Evolutionary conservation across 1,140 invertebrate species (phyloP).

Genomic region (Conus betulinus): DNA sequence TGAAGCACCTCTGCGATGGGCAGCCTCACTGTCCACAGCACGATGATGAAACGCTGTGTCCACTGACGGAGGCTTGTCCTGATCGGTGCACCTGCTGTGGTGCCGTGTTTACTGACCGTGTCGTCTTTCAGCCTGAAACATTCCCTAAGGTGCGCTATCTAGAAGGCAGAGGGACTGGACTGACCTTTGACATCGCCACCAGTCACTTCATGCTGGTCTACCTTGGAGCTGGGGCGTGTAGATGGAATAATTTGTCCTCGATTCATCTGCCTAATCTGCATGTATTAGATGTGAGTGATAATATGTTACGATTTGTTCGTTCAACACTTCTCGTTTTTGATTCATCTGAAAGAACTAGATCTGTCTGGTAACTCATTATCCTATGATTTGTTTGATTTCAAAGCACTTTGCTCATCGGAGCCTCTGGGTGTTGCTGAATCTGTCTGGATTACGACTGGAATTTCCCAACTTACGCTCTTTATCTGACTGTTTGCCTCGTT

Average conservation of each 20-base stretch:
- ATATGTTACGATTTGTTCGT: neutral
- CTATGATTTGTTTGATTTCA: neutral
- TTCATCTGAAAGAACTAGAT: conserved; percentile 14
- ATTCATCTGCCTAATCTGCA: neutral
- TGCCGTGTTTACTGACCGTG: neutral
- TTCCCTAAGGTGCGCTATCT: neutral
- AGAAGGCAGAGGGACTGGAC: neutral
- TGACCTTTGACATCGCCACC: neutral
- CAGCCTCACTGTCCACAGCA: conserved; percentile 34
- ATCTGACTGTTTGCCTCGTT: neutral
- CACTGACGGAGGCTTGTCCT: conserved; percentile 34
- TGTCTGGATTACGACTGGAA: neutral
- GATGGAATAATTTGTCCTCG: neutral
- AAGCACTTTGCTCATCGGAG: neutral
- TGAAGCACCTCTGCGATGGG: conserved; percentile 14
- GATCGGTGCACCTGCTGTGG: conserved; percentile 42
- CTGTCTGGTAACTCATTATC: conserved; percentile 19
- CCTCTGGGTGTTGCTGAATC: neutral
- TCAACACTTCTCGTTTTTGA: neutral
- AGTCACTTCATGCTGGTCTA: neutral
- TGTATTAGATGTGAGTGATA: conserved; percentile 35
- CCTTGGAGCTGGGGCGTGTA: neutral
- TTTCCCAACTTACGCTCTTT: neutral
- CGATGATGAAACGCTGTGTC: conserved; percentile 41
- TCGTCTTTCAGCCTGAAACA: neutral